These are phyloP conservation scores for Coecobrya sp. DNA, from an alignment of 2,888 invertebrate species.

Conservation along the genomic window DNA sequence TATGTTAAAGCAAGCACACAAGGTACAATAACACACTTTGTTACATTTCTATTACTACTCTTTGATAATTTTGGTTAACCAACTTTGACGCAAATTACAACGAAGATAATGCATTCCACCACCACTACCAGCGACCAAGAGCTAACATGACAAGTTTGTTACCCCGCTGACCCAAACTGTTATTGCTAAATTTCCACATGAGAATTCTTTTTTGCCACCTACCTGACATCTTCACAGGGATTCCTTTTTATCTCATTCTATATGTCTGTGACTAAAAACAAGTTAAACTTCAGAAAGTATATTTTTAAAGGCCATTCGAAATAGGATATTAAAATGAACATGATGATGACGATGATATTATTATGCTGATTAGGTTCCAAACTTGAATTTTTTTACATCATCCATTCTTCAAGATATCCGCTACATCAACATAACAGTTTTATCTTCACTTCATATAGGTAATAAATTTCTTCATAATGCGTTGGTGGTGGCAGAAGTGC, in stretches of 20 bases:
- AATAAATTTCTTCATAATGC: slow-evolving; percentile 31
- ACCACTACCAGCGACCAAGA: neutral
- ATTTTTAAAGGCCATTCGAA: slow-evolving; percentile 48
- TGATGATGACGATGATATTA: slow-evolving; percentile 56
- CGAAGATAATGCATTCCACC: neutral
- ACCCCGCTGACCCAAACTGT: slow-evolving; percentile 53
- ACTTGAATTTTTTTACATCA: slow-evolving; percentile 59
- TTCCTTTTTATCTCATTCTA: slow-evolving; percentile 16
- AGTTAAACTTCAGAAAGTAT: slow-evolving; percentile 31
- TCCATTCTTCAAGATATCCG: neutral
- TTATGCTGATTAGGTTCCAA: slow-evolving; percentile 70
- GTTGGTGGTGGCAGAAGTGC: slow-evolving; percentile 43
- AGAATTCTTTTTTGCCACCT: slow-evolving; percentile 44
- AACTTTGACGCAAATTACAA: slow-evolving; percentile 32
- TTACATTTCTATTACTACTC: neutral
- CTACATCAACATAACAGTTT: slow-evolving; percentile 23
- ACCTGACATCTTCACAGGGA: slow-evolving; percentile 48
- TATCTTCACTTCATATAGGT: slow-evolving; percentile 54
- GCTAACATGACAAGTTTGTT: slow-evolving; percentile 58
- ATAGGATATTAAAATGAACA: slow-evolving; percentile 33
- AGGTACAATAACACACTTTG: neutral
- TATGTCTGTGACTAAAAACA: neutral
- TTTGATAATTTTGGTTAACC: slow-evolving; percentile 47
- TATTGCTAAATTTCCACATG: slow-evolving; percentile 39
- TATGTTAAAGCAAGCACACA: neutral